Evolutionary conservation across 2,888 invertebrate genomes (phyloP).

Genomic region (Stenodera caucasica): DNA sequence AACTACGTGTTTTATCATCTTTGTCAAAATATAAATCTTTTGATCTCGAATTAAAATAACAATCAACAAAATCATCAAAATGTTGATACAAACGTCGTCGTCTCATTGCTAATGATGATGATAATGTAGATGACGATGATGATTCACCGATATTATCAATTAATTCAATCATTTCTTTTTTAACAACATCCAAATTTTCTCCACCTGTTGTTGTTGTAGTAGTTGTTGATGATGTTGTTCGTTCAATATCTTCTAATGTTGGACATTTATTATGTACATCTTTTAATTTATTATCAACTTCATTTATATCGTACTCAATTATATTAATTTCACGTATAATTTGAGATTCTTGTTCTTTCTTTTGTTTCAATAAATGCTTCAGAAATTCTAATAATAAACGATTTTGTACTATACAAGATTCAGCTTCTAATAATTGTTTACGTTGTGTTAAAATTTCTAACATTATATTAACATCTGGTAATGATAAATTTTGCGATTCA

Average conservation of each 20-base stretch:
- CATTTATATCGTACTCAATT: slow-evolving; percentile 72
- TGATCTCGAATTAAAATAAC: slow-evolving; percentile 78
- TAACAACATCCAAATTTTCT: slow-evolving; percentile 60
- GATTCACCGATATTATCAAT: slow-evolving; percentile 60
- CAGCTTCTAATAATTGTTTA: slow-evolving; percentile 78
- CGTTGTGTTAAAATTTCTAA: slow-evolving; percentile 77
- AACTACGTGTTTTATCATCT: slow-evolving; percentile 45
- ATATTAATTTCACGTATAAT: slow-evolving; percentile 72
- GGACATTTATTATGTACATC: slow-evolving; percentile 64
- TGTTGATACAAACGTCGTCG: slow-evolving; percentile 79
- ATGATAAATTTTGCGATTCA: slow-evolving; percentile 70
- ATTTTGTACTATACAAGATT: slow-evolving; percentile 78
- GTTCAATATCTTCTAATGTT: slow-evolving; percentile 60
- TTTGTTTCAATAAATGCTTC: slow-evolving; percentile 72
- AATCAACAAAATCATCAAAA: slow-evolving; percentile 87
- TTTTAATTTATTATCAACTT: slow-evolving; percentile 67
- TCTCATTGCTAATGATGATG: slow-evolving; percentile 62
- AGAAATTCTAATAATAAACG: slow-evolving; percentile 83
- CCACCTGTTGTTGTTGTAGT: no score
- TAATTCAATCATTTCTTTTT: slow-evolving; percentile 61
- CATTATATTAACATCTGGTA: slow-evolving; percentile 81
- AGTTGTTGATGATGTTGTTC: slow-evolving; percentile 53
- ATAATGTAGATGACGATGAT: no score
- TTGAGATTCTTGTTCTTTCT: slow-evolving; percentile 68
- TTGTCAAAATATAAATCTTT: slow-evolving; percentile 70